Conservation (phyloP, 2,113 vertebrate genomes). For the Syngnathus scovelli region DNA sequence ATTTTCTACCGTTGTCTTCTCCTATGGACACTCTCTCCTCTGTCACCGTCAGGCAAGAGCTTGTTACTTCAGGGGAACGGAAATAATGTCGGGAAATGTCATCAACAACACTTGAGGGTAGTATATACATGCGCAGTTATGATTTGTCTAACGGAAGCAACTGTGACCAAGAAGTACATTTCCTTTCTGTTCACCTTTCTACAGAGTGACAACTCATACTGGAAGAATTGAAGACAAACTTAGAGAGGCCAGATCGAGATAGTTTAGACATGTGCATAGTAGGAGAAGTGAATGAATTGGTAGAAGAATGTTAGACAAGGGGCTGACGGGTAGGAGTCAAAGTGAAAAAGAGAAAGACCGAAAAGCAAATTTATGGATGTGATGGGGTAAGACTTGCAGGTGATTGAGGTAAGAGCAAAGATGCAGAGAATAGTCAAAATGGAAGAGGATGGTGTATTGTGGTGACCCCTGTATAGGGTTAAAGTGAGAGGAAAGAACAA, state of each 20-base stretch:
- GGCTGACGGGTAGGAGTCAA: neutral
- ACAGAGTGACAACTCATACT: neutral
- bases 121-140: too few relatives aligned
- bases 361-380: too few relatives aligned
- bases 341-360: too few relatives aligned
- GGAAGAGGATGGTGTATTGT: neutral
- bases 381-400: neutral
- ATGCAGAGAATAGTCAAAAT: neutral
- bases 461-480: neutral
- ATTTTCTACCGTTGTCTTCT: too few relatives aligned
- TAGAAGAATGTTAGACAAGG: neutral
- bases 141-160: too few relatives aligned
- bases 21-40: too few relatives aligned
- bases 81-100: too few relatives aligned
- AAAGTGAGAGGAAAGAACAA: neutral
- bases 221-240: neutral
- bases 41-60: too few relatives aligned
- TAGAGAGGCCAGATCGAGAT: neutral
- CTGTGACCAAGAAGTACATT: neutral
- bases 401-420: neutral
- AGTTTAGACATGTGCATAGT: neutral
- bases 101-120: too few relatives aligned
- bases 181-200: neutral
- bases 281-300: neutral
- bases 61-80: too few relatives aligned